Evolutionary conservation across 1,140 invertebrate species (phyloP), one percentile per base, ranked within the genome.

Genomic region (Drosophila guanche): DNA sequence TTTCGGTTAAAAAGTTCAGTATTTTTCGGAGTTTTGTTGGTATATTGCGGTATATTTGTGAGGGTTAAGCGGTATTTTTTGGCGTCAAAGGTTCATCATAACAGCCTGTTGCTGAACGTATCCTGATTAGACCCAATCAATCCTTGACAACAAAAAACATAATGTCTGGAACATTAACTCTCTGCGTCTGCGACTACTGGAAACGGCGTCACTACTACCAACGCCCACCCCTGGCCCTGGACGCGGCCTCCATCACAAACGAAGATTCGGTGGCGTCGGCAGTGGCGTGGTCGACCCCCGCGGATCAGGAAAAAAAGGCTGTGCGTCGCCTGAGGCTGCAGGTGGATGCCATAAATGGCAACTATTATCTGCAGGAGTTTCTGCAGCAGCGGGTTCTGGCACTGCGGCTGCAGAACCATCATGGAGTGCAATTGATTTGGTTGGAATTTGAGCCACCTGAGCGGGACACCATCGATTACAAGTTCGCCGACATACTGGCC

Each of bases 391-490:
- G 27, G 5, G 67, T 52, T 22, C 48, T 88, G 43, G 25, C 33
- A 10, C n/a, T 43, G 2, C n/a, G 5, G 10, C 53, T 84, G 10
- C 42, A 22, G 55, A 37, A 8, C 5, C 46, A 51, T 1, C 50
- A 80, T 16, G 74, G 62, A 0, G 71, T 85, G 5, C 57, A 88
- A 33, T 33, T 90, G 14, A 23, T 90, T 2, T 90, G 89, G 85
- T 14, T 91, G 12, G 40, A 73, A 16, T 74, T 95, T 27, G 77
- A 92, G 62, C 92, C 92, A 25, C 94, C 95, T 6, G 92, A 91
- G 27, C 92, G 90, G 57, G 93, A 95, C 79, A 93, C 94, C 41
- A 91, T 96, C 62, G 95, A 96, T 92, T 94, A 94, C 80, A 93
- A 92, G 59, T 95, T 94, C 92, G 92, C 92, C 84, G 91, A 90